Evolutionary conservation across 2,888 invertebrate genomes (phyloP), one percentile per base, ranked within the genome.

Genomic region (Rapana venosa): DNA sequence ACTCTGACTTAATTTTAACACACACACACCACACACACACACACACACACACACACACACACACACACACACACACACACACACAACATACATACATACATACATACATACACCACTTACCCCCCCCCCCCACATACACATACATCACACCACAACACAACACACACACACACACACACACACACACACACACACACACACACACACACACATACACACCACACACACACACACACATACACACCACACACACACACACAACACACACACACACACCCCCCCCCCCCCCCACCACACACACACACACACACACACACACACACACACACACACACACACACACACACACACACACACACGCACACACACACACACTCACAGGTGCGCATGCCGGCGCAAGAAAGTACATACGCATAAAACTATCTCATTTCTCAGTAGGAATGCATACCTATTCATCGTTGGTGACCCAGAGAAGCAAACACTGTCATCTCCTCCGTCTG

Each of bases 321-420:
- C 87, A 56, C 77, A 47, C 87, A 77, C 77, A n/a, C 47, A 36
- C 58, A n/a, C 87, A 74, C n/a, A 26, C 20, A 84, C 84, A 56
- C 56, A 84, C 84, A 84, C n/a, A 79, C 77, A 79, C 77, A 35
- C 35, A 4, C 35, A 35, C 32, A 79, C 35, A 84, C 87, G 56
- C 87, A 74, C 87, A 79, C 56, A 56, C 87, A 79, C 77, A 47
- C 87, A 56, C 87, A 56, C 87, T 47, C 87, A 47, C 70, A 74
- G 74, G 47, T 8, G 47, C 47, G 47, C 47, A 8, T 8, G 47
- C 47, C 4, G 4, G 47, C 47, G 47, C 47, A 8, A 2, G 47
- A 2, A 47, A 2, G 47, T 8, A 47, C 87, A 74, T 74, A 74
- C 87, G 47, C 74, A 74, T 5, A 47, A 47, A 8, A 47, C 47